Evolutionary conservation across 2,797 vertebrate genomes (phyloP), one percentile per base, ranked within the genome.

Genomic region (Syndactyla subalaris): DNA sequence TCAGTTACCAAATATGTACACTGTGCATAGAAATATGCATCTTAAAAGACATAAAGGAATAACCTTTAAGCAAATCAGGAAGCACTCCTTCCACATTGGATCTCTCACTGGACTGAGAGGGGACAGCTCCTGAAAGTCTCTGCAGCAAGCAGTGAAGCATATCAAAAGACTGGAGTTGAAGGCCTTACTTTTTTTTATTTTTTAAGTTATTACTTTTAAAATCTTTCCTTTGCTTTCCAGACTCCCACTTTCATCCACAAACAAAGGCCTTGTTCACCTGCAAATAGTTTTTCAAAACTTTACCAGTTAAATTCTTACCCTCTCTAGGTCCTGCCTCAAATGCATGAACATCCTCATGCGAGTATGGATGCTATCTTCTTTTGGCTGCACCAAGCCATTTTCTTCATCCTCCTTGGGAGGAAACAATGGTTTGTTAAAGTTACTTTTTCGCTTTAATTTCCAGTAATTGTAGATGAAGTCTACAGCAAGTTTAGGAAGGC

Each of bases 311-410:
- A 78, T 26, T 81, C 98, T 98, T 98, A 99, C 99, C 98, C 99
- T 98, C 95, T 99, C 99, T 90, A 99, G 97, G 97, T 99, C 99
- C 97, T 99, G 99, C 10, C 99, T 98, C 82, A 99, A 98, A 89
- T 99, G 99, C 99, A 99, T 99, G 97, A 99, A 99, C 99, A 99
- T 99, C 94, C 99, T 98, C 99, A 99, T 99, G 92, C 99, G 99
- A n/a, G 99, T 99, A 95, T 99, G 99, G 96, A 99, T 99, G 97
- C 98, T 99, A 97, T 99, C 99, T 97, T 99, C 99, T 96, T 99
- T 99, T n/a, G 99, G 99, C 97, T 99, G 98, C 95, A 98, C 98
- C 92, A 99, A 98, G 95, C 99, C 97, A 96, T 99, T 99, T 98
- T 99, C 98, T 97, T 99, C 99, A 58, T 99, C 99, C 94, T 99